Percentiles rank a stretch among this genome's conserved stretches.
Evolutionary conservation across 2,888 invertebrate genomes (phyloP).

Genomic region (Ferdinandea cuprea): DNA sequence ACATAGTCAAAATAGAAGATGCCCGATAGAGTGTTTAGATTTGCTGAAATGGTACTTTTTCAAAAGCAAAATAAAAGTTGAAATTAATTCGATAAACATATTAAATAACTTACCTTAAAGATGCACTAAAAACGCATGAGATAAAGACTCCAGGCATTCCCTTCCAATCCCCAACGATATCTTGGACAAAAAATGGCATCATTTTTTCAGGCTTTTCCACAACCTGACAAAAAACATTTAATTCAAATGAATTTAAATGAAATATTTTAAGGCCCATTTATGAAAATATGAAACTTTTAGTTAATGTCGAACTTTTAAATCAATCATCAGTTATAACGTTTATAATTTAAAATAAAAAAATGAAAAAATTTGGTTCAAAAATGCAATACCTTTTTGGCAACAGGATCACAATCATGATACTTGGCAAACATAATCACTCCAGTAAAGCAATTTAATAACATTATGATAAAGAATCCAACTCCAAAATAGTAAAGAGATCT

Average conservation of each 20-base stretch:
- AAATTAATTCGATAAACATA: background rate
- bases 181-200: conserved; percentile 84
- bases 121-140: conserved; percentile 85
- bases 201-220: conserved; percentile 80
- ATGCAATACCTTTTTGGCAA: conserved; percentile 79
- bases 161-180: conserved; percentile 81
- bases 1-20: conserved; percentile 84
- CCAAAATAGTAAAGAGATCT: conserved; percentile 84
- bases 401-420: conserved; percentile 85
- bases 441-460: conserved; percentile 84
- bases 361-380: no score
- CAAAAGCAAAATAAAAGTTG: background rate
- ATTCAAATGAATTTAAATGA: no score
- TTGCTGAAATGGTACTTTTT: conserved; percentile 75
- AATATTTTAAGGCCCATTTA: no score
- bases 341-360: no score
- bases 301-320: no score
- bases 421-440: conserved; percentile 84
- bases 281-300: no score
- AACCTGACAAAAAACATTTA: conserved; percentile 77
- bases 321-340: no score
- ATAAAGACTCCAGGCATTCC: conserved; percentile 85
- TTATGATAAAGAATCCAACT: conserved; percentile 83
- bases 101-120: conserved; percentile 83
- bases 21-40: conserved; percentile 83